Conservation (phyloP, 2,113 vertebrate species). For the Campylomormyrus numenius region DNA sequence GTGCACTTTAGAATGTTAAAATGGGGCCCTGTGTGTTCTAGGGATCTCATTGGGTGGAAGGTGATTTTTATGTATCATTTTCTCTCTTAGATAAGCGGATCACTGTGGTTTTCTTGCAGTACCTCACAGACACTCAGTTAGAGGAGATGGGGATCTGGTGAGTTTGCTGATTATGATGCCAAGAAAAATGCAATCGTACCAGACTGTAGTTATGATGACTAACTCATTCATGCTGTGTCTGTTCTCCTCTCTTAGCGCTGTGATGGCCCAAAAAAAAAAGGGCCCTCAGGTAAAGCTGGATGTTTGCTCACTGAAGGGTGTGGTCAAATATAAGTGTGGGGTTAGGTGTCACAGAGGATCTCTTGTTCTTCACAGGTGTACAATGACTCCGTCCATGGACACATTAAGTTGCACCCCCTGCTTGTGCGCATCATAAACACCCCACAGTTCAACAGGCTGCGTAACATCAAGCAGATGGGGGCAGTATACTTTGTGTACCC, state of each 20-base stretch:
- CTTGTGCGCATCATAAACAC: no score
- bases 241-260: constrained; percentile 50
- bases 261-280: constrained; percentile 40
- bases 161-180: constrained; percentile 39
- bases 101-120: constrained; percentile 50
- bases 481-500: no score
- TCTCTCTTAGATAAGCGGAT: constrained; percentile 49
- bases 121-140: constrained; percentile 53
- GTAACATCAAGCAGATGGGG: no score
- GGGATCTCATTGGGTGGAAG: not conserved
- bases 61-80: not conserved
- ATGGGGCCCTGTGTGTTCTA: not conserved
- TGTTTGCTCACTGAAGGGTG: not conserved
- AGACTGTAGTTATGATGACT: constrained; percentile 16
- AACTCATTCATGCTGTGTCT: constrained; percentile 4
- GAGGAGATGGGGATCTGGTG: constrained; percentile 67
- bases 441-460: no score
- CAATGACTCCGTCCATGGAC: no score
- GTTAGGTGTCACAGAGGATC: not conserved
- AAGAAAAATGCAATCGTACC: not conserved
- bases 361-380: no score
- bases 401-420: no score
- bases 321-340: not conserved
- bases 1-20: not conserved
- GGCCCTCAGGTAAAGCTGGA: constrained; percentile 52